Conservation (phyloP, 2,797 vertebrate genomes). For the Tarsius wallacei region DNA sequence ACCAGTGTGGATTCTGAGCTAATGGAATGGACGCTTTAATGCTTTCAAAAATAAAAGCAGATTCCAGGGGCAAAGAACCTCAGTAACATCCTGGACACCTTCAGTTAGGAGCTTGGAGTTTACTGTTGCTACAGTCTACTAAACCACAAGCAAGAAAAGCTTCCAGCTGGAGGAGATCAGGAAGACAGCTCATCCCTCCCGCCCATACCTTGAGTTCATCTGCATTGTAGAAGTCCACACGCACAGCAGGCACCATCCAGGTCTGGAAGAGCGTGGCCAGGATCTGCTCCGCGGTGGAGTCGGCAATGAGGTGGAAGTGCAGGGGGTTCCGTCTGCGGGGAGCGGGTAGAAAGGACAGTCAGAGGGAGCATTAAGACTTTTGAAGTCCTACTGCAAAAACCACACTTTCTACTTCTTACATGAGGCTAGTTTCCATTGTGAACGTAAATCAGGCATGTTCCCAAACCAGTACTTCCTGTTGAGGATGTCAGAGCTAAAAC, state of each 20-base stretch:
- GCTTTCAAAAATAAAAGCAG: not conserved
- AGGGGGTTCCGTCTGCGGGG: constrained; percentile 96
- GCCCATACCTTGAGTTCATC: constrained; percentile 97
- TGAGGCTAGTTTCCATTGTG: accelerated
- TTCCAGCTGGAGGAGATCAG: accelerated
- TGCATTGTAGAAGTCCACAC: constrained; percentile 98
- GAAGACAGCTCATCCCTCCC: accelerated
- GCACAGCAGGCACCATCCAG: constrained; percentile 99
- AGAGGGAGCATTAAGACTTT: no score
- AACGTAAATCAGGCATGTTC: not conserved
- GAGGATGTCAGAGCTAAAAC: not conserved
- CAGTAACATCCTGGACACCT: accelerated
- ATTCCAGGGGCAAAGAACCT: not conserved
- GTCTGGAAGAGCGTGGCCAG: constrained; percentile 97
- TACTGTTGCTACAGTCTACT: no score
- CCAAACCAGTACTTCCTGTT: no score
- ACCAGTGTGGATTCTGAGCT: not conserved
- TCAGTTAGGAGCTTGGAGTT: not conserved
- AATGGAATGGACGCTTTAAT: not conserved
- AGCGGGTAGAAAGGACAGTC: not conserved
- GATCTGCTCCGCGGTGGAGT: constrained; percentile 98
- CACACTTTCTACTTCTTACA: accelerated
- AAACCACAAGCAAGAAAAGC: not conserved
- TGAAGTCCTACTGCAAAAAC: not conserved
- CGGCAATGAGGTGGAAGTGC: constrained; percentile 99